Evolutionary conservation across 2,797 vertebrate species (phyloP), one percentile per base, ranked within the genome.

Genomic region (Hyperoplus immaculatus): DNA sequence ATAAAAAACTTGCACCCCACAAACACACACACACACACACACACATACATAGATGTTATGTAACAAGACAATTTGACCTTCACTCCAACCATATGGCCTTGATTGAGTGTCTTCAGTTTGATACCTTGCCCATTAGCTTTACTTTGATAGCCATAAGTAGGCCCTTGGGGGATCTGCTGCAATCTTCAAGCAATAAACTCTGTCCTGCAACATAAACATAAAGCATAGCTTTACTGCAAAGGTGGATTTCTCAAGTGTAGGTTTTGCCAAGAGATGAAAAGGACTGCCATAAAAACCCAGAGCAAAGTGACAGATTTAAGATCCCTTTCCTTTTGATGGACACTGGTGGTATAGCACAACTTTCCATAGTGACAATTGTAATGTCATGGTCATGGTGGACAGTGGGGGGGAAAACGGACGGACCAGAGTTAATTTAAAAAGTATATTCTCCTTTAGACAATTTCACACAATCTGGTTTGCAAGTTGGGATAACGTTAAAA

Each of bases 121-220:
- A 92, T 87, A 87, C 74, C 66, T 82, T 49, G 55, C 69, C 75
- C 69, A 89, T 92, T 90, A 82, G 78, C 79, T 88, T 81, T 81
- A 87, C 88, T 91, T 90, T 90, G 81, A 91, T 88, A 85, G 83
- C 63, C 36, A 50, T 88, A 84, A 92, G 88, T 84, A 90, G 82
- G 81, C 87, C 85, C 85, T 80, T n/a, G 59, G 84, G 87, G 85
- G 75, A 87, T 84, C 69, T 77, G 64, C 78, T 87, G 83, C 83
- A 90, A 86, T 88, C 85, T 88, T 88, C 46, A 61, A 79, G 85
- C 82, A 88, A 88, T 89, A 89, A 87, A 87, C 65, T 74, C 63
- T 53, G 69, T 77, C 85, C 82, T 84, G 80, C 65, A 51, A 81
- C 77, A 75, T 89, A 74, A 88, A 85, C 85, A 69, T 72, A 82